A percentile compares a stretch with the other conserved stretches of the same genome.
These are phyloP conservation scores for Gymnobelideus leadbeateri DNA, from an alignment of 2,113 vertebrate species.

Conservation along the genomic window DNA sequence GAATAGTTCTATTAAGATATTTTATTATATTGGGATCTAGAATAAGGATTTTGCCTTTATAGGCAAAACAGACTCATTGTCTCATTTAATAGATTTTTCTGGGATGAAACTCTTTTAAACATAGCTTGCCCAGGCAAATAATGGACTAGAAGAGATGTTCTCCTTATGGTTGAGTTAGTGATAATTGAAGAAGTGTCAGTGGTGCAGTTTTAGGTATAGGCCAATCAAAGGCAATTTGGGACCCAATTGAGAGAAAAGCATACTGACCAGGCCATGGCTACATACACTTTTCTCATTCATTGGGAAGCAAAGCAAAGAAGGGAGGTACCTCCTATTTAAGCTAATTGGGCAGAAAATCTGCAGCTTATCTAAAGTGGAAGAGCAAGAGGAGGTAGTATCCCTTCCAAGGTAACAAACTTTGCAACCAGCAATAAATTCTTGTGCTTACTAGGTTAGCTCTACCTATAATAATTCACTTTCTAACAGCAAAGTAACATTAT, in stretches of 20 bases:
- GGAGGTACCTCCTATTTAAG: background rate
- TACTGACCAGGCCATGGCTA: background rate
- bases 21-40: conserved; percentile 2
- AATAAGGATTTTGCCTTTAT: conserved; percentile 8
- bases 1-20: conserved; percentile 27
- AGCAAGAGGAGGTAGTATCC: background rate
- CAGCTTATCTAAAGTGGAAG: background rate
- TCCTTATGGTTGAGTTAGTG: background rate
- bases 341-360: background rate
- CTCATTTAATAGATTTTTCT: conserved; percentile 21
- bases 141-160: conserved; percentile 6
- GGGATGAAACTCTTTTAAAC: background rate
- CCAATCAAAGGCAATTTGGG: background rate
- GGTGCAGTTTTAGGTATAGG: background rate
- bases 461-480: conserved; percentile 46
- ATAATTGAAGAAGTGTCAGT: background rate
- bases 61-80: background rate
- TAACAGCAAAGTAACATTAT: conserved; percentile 15
- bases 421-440: background rate
- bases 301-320: background rate
- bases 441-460: background rate
- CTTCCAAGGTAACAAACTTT: background rate
- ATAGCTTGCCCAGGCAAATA: background rate
- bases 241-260: background rate
- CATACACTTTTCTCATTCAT: background rate